Base-by-base conservation (phyloP, 2,113 vertebrate genomes). In the Bos indicus region DNA sequence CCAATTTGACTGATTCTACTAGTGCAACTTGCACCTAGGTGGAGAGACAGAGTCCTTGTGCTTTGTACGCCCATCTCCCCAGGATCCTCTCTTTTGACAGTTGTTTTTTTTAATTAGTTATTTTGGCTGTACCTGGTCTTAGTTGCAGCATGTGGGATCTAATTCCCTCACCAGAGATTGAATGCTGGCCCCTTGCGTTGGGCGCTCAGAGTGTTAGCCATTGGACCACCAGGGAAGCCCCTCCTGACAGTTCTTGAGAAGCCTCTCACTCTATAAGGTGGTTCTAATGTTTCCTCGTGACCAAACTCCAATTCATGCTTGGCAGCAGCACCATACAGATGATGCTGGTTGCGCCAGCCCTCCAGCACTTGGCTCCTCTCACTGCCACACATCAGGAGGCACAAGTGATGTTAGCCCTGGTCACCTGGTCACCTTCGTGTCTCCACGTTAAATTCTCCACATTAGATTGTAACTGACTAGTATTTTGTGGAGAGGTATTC, bases 171-270 rank as follows among this genome's bases (percentile, higher is more conserved):
- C 64, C 64, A 23, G 64, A n/a, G 64, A 21, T 71, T 1, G n/a
- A 71, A 36, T 0, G 0, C 64, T 21, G n/a, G 64, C 64, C n/a
- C 64, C n/a, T 71, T 71, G n/a, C 5, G 0, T 23, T 21, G 64
- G 64, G n/a, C 1, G 2, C 64, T 36, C 64, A 71, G n/a, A 71
- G n/a, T 71, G 19, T 71, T 6, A 71, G 64, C 64, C n/a, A 11
- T 0, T 36, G 64, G n/a, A 11, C n/a, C 64, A 71, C n/a, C 64
- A 71, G 64, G n/a, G 8, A 71, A 71, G n/a, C 21, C 64, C 64
- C 17, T n/a, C 80, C 7, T 60, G 26, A 23, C 11, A 36, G 48
- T 94, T 78, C 12, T 15, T 89, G 85, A 19, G 28, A 30, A 62
- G 46, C 9, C 48, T 94, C 83, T 74, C 25, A 13, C 60, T 88